phyloP scores from a whole-genome alignment of 2,797 vertebrate species.

The Hyperoplus lanceolatus region DNA sequence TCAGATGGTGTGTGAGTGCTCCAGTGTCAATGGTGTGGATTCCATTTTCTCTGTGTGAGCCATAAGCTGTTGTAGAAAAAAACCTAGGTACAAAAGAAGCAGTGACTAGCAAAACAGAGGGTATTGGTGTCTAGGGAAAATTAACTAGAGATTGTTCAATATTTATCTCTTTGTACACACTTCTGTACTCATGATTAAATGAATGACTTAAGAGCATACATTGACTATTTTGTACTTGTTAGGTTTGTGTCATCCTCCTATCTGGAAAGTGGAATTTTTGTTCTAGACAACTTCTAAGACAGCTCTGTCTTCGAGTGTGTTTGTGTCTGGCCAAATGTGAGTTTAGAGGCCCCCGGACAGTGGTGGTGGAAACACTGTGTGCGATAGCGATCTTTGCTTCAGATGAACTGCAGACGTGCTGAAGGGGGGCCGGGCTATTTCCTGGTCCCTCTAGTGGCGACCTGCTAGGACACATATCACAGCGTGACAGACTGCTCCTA shows the following conservation, averaged over 20 bases:
- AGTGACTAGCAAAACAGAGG: conserved; percentile 1
- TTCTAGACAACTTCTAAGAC: conserved; percentile 21
- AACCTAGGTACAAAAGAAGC: conserved; percentile 19
- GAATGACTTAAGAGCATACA: conserved; percentile 4
- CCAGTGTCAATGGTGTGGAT: conserved; percentile 46
- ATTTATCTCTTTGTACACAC: conserved; percentile 19
- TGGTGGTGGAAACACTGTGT: conserved; percentile 44
- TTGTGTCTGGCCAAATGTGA: conserved; percentile 49
- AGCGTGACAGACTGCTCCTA: conserved; percentile 61
- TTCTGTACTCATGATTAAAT: conserved; percentile 9
- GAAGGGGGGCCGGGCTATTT: conserved; percentile 68
- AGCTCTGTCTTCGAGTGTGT: conserved; percentile 22
- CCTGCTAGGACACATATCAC: conserved; percentile 69
- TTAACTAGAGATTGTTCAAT: conserved; percentile 5
- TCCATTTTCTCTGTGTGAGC: conserved; percentile 51
- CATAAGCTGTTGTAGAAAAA: conserved; percentile 9
- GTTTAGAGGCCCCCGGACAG: conserved; percentile 51
- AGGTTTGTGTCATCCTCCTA: conserved; percentile 3
- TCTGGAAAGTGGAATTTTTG: conserved; percentile 25
- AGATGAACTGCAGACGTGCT: conserved; percentile 70
- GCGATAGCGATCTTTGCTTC: conserved; percentile 75
- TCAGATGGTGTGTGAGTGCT: not conserved
- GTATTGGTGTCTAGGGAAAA: not conserved
- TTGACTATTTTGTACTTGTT: not conserved
- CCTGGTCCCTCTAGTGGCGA: conserved; percentile 69